These are phyloP conservation scores for Formica exsecta DNA, from an alignment of 1,140 invertebrate genomes.

Conservation along the genomic window DNA sequence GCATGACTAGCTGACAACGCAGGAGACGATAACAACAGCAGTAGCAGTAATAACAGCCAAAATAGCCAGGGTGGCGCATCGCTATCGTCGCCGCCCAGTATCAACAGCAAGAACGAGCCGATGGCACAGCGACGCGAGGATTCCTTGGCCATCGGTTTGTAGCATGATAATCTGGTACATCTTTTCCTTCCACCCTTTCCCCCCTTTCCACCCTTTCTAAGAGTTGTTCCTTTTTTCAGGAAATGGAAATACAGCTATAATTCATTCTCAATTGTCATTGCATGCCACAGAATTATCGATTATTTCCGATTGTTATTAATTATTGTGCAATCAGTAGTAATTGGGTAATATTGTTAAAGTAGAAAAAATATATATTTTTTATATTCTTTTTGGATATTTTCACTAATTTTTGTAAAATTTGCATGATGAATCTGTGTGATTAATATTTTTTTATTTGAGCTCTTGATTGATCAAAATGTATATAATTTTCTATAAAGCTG, in stretches of 20 bases:
- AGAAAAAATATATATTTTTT: background rate
- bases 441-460: background rate
- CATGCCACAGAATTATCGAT: background rate
- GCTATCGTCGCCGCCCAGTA: constrained; percentile 78
- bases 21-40: constrained; percentile 78
- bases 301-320: background rate
- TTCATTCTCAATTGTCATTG: background rate
- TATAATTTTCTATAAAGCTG: background rate
- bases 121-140: constrained; percentile 78
- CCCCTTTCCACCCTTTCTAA: background rate
- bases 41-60: constrained; percentile 83
- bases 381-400: background rate
- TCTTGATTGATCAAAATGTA: background rate
- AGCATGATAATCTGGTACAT: constrained; percentile 67
- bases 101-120: constrained; percentile 74
- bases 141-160: constrained; percentile 84
- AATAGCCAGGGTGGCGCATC: constrained; percentile 83
- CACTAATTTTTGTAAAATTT: background rate
- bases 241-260: background rate
- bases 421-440: background rate
- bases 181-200: constrained; percentile 13
- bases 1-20: constrained; percentile 85
- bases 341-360: background rate
- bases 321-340: background rate
- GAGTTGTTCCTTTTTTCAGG: background rate